Percentiles rank a stretch among this genome's conserved stretches.
Evolutionary conservation across 2,797 vertebrate species (phyloP).

Genomic region (Anabas testudineus): DNA sequence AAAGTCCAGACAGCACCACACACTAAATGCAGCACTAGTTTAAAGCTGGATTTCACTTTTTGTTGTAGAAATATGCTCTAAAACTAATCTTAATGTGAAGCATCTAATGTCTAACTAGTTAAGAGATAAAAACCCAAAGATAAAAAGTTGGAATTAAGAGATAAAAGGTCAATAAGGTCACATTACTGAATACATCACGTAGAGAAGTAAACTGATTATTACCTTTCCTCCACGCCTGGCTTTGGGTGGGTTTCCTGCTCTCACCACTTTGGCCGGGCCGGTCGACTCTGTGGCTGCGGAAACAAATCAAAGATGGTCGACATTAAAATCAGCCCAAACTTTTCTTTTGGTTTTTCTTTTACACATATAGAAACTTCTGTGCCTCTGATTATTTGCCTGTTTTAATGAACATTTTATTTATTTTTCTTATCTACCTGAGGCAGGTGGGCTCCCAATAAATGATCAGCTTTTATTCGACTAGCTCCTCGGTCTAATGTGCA

Average conservation of each 20-base stretch:
- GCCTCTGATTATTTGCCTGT: neutral
- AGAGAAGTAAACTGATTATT: slow-evolving; percentile 19
- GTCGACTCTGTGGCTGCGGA: slow-evolving; percentile 89
- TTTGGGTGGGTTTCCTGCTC: slow-evolving; percentile 89
- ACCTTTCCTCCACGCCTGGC: slow-evolving; percentile 95
- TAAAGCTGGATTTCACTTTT: too few species aligned
- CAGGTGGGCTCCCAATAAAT: neutral
- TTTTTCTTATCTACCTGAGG: slow-evolving; percentile 21
- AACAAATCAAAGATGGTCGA: slow-evolving; percentile 29
- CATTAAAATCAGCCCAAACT: slow-evolving; percentile 34
- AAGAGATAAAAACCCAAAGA: neutral
- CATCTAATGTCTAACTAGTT: too few species aligned
- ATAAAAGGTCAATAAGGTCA: too few species aligned
- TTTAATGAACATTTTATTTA: slow-evolving; percentile 1
- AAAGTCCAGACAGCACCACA: too few species aligned
- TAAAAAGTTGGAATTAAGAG: too few species aligned
- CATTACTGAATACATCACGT: neutral
- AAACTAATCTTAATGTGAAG: too few species aligned
- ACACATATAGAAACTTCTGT: neutral
- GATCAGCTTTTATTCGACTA: neutral
- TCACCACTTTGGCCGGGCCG: slow-evolving; percentile 93
- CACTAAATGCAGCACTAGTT: neutral
- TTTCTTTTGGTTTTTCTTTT: neutral
- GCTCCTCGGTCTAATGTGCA: neutral
- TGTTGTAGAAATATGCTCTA: too few species aligned